Conservation (phyloP, 64 coral and sea anemone species). For the Stichodactyla mertensii region DNA sequence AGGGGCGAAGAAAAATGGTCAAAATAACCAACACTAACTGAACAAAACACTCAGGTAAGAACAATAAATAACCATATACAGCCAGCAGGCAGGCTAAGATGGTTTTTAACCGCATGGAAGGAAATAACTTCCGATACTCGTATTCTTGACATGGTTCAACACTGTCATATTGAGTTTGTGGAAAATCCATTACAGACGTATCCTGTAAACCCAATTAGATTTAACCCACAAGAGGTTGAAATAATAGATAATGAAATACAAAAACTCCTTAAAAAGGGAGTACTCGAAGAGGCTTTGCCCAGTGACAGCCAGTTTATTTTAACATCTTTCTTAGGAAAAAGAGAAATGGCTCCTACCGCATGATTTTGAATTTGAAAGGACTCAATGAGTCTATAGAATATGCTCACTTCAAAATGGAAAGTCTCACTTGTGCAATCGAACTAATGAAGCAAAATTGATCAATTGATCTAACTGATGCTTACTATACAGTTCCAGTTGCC, state of each 20-base stretch:
- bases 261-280: not conserved
- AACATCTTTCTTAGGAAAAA: not conserved
- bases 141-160: not conserved
- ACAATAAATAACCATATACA: no score
- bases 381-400: not conserved
- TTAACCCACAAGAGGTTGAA: not conserved
- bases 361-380: not conserved
- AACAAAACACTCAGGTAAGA: no score
- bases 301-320: not conserved
- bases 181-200: not conserved
- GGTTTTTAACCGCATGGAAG: not conserved
- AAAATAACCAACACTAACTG: no score
- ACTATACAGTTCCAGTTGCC: conserved; percentile 15
- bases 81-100: not conserved
- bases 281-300: not conserved
- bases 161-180: not conserved
- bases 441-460: not conserved
- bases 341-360: not conserved
- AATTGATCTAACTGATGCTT: not conserved
- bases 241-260: not conserved
- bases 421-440: not conserved
- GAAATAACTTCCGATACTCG: not conserved
- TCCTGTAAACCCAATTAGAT: not conserved
- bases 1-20: no score
- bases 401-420: not conserved